Evolutionary conservation across 2,797 vertebrate genomes (phyloP).

Genomic region (Tachyglossus aculeatus): DNA sequence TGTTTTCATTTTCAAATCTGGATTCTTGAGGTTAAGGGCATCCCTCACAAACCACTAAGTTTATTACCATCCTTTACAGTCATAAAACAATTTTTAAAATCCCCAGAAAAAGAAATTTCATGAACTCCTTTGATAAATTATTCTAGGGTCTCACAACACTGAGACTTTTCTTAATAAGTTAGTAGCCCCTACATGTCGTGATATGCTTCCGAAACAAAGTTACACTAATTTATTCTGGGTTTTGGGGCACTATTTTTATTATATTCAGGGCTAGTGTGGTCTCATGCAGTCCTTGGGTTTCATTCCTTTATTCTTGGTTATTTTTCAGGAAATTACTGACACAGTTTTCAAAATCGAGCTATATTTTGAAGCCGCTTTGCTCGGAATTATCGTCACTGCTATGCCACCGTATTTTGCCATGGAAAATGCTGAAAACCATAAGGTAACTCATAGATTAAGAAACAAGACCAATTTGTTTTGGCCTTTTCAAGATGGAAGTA

Average conservation of each 20-base stretch:
- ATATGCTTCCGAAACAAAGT: not conserved
- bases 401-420: slow-evolving; percentile 95
- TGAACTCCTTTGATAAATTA: not conserved
- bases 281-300: not conserved
- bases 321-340: slow-evolving; percentile 74
- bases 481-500: not conserved
- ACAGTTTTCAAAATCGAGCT: slow-evolving; percentile 74
- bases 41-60: too few relatives aligned
- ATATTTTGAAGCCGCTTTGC: slow-evolving; percentile 75
- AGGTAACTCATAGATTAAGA: slow-evolving; percentile 68
- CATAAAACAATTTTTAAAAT: too few relatives aligned
- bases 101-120: not conserved
- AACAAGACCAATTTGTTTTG: not conserved
- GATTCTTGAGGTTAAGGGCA: too few relatives aligned
- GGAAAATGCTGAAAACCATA: slow-evolving; percentile 90
- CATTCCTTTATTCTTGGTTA: slow-evolving; percentile 1
- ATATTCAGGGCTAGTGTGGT: not conserved
- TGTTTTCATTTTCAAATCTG: too few relatives aligned
- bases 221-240: not conserved
- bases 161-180: not conserved
- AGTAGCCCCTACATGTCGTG: too few relatives aligned
- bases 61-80: too few relatives aligned
- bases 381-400: slow-evolving; percentile 83
- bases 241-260: not conserved
- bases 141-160: not conserved